phyloP scores from a whole-genome alignment of 2,113 vertebrate genomes.

The Perca schrenkii region DNA sequence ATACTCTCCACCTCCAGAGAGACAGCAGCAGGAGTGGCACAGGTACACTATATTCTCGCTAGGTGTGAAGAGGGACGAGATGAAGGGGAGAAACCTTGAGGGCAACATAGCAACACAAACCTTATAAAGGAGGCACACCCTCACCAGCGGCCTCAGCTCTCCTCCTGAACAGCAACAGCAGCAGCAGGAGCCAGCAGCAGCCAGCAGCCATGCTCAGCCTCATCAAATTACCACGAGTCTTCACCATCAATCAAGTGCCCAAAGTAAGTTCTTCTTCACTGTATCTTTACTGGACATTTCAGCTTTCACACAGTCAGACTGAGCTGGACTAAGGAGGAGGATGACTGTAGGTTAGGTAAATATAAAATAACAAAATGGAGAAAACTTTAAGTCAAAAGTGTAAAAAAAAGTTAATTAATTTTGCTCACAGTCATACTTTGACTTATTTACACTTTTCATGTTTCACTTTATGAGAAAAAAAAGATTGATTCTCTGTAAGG shows the following conservation, averaged over 20 bases:
- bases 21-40: constrained; percentile 30
- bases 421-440: neutral
- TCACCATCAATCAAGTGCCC: constrained; percentile 91
- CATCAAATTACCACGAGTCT: constrained; percentile 86
- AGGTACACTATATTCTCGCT: constrained; percentile 65
- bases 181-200: constrained; percentile 5
- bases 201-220: constrained; percentile 87
- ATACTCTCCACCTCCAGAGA: constrained; percentile 31
- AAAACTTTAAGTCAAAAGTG: neutral
- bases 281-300: constrained; percentile 6
- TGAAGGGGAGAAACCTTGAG: constrained; percentile 54
- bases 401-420: neutral
- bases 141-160: constrained; percentile 14
- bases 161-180: constrained; percentile 20
- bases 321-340: neutral
- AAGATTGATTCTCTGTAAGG: too few relatives aligned
- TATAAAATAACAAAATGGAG: neutral
- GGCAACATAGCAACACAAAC: constrained; percentile 67
- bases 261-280: constrained; percentile 86
- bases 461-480: neutral
- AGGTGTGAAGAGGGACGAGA: constrained; percentile 54
- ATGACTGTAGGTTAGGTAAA: neutral
- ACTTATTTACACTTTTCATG: neutral
- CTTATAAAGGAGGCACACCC: constrained; percentile 50
- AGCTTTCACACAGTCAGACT: neutral